These are phyloP conservation scores for Labeo catla DNA, from an alignment of 2,113 vertebrate genomes.

Conservation along the genomic window DNA sequence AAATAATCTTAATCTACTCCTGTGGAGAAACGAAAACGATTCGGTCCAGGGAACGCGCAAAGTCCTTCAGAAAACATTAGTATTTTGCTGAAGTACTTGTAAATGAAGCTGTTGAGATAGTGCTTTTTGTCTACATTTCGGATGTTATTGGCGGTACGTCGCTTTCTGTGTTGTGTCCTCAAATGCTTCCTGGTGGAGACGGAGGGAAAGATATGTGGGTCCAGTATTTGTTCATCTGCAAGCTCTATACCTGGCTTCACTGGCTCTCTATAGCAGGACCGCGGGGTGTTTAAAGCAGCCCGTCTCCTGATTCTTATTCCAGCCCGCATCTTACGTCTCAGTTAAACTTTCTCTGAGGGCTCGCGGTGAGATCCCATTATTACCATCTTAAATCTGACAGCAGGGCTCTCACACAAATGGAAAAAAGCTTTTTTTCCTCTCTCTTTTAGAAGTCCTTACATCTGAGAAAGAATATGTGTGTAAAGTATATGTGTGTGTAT, in stretches of 20 bases:
- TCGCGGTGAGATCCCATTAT: slow-evolving; percentile 54
- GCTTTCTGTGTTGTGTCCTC: neutral
- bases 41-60: slow-evolving; percentile 15
- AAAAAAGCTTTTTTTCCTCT: slow-evolving; percentile 2
- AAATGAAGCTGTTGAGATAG: slow-evolving; percentile 6
- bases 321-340: neutral
- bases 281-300: slow-evolving; percentile 9
- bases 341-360: slow-evolving; percentile 54
- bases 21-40: slow-evolving; percentile 24
- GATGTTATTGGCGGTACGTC: neutral
- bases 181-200: neutral
- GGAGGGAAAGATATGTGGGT: neutral
- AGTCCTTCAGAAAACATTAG: slow-evolving; percentile 6
- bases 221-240: neutral
- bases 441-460: slow-evolving; percentile 32
- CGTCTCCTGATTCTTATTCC: slow-evolving; percentile 49
- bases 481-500: neutral
- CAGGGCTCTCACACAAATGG: slow-evolving; percentile 33
- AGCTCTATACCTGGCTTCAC: neutral
- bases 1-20: slow-evolving; percentile 52
- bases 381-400: slow-evolving; percentile 55
- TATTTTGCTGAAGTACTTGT: slow-evolving; percentile 18
- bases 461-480: slow-evolving; percentile 34
- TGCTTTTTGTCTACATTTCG: neutral
- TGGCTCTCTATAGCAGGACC: slow-evolving; percentile 12